These are phyloP conservation scores for Tenthredo distinguenda DNA, from an alignment of 2,888 invertebrate genomes.

Conservation along the genomic window DNA sequence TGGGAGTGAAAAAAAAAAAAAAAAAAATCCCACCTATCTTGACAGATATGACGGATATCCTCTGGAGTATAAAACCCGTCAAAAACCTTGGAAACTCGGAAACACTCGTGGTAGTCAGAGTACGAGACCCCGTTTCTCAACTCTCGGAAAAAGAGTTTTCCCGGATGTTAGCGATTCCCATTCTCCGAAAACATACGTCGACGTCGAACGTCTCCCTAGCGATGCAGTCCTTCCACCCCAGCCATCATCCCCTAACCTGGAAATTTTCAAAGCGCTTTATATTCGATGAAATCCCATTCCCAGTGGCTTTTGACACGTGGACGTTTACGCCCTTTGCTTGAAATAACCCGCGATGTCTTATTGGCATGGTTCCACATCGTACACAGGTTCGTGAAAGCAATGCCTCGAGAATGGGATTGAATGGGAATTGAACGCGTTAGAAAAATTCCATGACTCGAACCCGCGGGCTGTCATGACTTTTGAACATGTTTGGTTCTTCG, in stretches of 20 bases:
- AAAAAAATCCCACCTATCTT: conserved; percentile 20
- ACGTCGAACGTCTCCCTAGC: conserved; percentile 41
- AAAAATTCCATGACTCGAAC: background rate
- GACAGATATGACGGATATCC: conserved; percentile 38
- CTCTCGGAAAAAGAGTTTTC: conserved; percentile 29
- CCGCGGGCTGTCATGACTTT: background rate
- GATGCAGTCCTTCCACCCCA: conserved; percentile 26
- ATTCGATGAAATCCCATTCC: conserved; percentile 40
- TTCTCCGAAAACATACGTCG: conserved; percentile 31
- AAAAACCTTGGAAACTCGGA: conserved; percentile 52
- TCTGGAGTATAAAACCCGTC: conserved; percentile 46
- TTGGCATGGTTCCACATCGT: background rate
- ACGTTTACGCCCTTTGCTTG: conserved; percentile 1
- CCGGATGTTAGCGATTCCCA: conserved; percentile 38
- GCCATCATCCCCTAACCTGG: conserved; percentile 6
- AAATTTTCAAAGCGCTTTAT: conserved; percentile 38
- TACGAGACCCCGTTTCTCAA: conserved; percentile 38
- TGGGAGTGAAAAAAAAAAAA: background rate
- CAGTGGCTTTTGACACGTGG: conserved; percentile 31
- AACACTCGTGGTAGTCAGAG: conserved; percentile 40
- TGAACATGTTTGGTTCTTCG: background rate
- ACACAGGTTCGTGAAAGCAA: background rate
- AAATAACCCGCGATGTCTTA: conserved; percentile 27
- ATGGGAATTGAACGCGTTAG: conserved; percentile 10
- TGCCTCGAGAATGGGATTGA: background rate